A percentile compares a stretch with the other conserved stretches of the same genome.
phyloP scores from a whole-genome alignment of 2,797 vertebrate species.

The Podargus strigoides region DNA sequence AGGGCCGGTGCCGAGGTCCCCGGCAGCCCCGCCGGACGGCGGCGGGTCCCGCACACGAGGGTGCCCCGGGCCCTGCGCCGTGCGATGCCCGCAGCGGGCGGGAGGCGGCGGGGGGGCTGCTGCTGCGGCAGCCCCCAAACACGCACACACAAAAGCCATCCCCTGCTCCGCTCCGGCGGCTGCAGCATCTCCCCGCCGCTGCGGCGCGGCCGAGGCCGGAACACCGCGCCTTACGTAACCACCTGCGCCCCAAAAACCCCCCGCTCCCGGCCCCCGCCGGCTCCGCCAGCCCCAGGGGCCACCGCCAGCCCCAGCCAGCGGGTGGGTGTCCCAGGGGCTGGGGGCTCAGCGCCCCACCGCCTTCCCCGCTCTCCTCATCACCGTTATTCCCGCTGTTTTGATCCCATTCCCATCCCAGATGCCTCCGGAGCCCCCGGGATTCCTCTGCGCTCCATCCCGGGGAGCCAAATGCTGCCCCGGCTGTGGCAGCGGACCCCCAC shows the following conservation, averaged over 20 bases:
- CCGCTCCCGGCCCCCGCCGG: not conserved
- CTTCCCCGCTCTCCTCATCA: not conserved
- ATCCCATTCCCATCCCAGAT: not conserved
- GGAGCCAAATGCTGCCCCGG: not conserved
- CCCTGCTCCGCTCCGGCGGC: constrained; percentile 14
- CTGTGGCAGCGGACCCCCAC: not conserved
- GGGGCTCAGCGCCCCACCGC: not conserved
- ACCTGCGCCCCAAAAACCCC: not conserved
- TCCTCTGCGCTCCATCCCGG: not conserved
- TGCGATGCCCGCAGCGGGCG: too few relatives aligned
- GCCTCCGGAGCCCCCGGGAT: constrained; percentile 6
- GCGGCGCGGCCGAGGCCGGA: constrained; percentile 13
- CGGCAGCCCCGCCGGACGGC: not conserved
- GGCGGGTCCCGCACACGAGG: too few relatives aligned
- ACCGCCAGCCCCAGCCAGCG: not conserved
- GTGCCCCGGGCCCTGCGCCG: too few relatives aligned
- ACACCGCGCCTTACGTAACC: constrained; percentile 27
- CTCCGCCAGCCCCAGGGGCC: not conserved
- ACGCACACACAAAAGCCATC: not conserved
- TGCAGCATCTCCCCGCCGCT: constrained; percentile 40
- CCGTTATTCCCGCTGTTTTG: not conserved
- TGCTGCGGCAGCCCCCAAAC: constrained; percentile 26
- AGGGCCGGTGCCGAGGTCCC: not conserved
- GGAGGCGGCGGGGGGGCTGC: not conserved
- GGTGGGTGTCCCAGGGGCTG: not conserved